Percentiles rank a stretch among this genome's conserved stretches.
These are phyloP conservation scores for Melinaea menophilus DNA, from an alignment of 2,888 invertebrate genomes.

Conservation along the genomic window DNA sequence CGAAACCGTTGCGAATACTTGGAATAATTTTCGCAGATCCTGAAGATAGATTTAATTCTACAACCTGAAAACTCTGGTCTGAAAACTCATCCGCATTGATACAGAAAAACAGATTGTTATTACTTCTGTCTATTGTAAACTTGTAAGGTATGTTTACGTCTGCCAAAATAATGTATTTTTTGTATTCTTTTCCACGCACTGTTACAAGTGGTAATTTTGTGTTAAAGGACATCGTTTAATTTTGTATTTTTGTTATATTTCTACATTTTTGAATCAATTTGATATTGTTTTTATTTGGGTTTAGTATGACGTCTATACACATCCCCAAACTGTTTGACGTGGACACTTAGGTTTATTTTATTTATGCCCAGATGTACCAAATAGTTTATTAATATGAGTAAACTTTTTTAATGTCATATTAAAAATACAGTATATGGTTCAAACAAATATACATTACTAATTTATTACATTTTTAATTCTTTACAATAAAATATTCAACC, in stretches of 20 bases:
- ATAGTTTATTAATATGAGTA: no score
- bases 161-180: constrained; percentile 46
- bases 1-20: constrained; percentile 56
- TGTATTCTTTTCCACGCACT: constrained; percentile 38
- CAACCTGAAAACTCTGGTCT: constrained; percentile 58
- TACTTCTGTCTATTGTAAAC: constrained; percentile 46
- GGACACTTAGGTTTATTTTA: no score
- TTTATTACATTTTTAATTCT: no score
- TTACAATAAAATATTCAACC: no score
- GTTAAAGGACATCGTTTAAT: constrained; percentile 13
- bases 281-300: background rate
- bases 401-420: no score
- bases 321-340: no score
- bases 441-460: no score
- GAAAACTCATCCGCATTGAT: constrained; percentile 60
- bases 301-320: background rate
- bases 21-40: constrained; percentile 44
- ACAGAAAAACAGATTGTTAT: constrained; percentile 51
- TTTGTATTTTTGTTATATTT: background rate
- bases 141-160: constrained; percentile 59
- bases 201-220: constrained; percentile 25
- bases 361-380: no score
- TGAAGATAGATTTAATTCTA: constrained; percentile 46
- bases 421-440: no score
- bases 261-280: background rate